phyloP scores from a whole-genome alignment of 2,797 vertebrate species.

The Parotocinclus haroldoi region DNA sequence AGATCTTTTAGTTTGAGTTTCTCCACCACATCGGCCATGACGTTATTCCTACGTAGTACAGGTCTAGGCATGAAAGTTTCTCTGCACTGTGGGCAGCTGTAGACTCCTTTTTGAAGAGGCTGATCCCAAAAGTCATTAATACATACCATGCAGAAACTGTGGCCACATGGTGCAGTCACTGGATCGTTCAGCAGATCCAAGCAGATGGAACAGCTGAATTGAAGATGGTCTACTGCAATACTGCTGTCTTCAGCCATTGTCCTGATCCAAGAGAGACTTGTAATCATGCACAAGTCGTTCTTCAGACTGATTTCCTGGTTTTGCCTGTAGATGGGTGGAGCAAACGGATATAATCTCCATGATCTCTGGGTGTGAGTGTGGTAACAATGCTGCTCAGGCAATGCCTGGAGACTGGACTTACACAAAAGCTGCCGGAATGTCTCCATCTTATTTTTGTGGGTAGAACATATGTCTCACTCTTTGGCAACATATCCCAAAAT shows the following conservation, averaged over 20 bases:
- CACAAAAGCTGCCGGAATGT: no score
- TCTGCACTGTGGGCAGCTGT: conserved; percentile 43
- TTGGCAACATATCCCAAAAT: no score
- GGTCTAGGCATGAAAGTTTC: conserved; percentile 28
- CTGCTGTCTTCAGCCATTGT: conserved; percentile 36
- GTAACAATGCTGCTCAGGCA: not conserved
- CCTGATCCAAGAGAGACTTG: not conserved
- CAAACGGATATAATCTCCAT: not conserved
- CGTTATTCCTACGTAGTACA: conserved; percentile 23
- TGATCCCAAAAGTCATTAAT: conserved; percentile 40
- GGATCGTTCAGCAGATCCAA: conserved; percentile 38
- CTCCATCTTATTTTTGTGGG: no score
- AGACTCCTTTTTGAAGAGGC: conserved; percentile 7
- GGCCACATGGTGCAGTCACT: conserved; percentile 39
- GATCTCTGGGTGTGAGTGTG: not conserved
- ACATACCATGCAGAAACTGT: conserved; percentile 43
- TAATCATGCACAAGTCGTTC: not conserved
- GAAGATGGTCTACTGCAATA: conserved; percentile 19
- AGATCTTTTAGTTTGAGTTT: conserved; percentile 8
- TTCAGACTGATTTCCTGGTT: conserved; percentile 10
- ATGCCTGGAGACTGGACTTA: no score
- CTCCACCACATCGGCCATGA: conserved; percentile 35
- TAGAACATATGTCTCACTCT: no score
- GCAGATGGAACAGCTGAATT: conserved; percentile 44
- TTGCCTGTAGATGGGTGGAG: conserved; percentile 8